Percentiles rank a stretch among this genome's conserved stretches.
These are phyloP conservation scores for Columbina picui DNA, from an alignment of 2,113 vertebrate genomes.

Conservation along the genomic window DNA sequence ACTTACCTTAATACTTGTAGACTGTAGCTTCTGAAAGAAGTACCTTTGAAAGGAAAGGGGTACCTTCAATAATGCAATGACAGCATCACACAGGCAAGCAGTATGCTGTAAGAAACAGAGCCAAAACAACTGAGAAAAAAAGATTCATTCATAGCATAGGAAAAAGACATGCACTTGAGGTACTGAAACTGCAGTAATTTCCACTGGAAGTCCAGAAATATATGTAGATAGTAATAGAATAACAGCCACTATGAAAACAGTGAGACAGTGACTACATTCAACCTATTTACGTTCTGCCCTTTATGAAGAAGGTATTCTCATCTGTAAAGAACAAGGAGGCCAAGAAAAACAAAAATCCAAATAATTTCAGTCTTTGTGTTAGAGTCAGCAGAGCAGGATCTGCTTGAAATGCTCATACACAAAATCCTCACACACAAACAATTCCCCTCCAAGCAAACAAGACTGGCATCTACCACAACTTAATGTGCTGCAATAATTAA, in stretches of 20 bases:
- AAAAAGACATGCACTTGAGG: not conserved
- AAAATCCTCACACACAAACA: not conserved
- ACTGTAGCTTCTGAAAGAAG: slow-evolving; percentile 98
- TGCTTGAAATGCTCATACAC: not conserved
- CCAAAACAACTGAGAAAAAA: not conserved
- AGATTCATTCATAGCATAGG: not conserved
- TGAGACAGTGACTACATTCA: not conserved
- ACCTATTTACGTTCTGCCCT: not conserved
- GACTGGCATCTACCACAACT: not conserved
- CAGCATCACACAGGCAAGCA: slow-evolving; percentile 91
- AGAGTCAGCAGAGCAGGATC: not conserved
- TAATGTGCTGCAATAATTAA: not conserved
- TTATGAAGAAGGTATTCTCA: not conserved
- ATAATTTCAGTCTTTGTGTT: not conserved
- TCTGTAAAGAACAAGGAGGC: not conserved
- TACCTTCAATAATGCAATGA: slow-evolving; percentile 93
- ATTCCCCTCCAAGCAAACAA: not conserved
- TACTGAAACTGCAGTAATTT: not conserved
- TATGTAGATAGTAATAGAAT: not conserved
- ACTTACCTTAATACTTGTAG: slow-evolving; percentile 96
- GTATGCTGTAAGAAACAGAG: slow-evolving; percentile 85
- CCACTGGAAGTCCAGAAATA: not conserved
- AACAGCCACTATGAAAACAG: not conserved
- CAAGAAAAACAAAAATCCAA: not conserved
- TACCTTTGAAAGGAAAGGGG: slow-evolving; percentile 97